Evolutionary conservation across 2,797 vertebrate genomes (phyloP), one percentile per base, ranked within the genome.

Genomic region (Chromis chromis): DNA sequence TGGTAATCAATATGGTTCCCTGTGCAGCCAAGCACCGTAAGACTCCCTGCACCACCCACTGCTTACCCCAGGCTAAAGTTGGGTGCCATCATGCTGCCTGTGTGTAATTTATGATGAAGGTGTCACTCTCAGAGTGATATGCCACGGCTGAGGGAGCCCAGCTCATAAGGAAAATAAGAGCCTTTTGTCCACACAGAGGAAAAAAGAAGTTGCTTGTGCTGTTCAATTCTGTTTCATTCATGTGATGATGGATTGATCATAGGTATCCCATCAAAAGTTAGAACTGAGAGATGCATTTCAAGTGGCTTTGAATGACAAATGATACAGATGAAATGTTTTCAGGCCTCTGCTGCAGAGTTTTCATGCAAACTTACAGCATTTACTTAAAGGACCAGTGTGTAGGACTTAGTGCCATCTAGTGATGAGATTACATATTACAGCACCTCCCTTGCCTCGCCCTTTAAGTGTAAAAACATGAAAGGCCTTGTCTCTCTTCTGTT

Each of bases 1-100:
- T 75, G 79, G 75, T 93, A 85, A 95, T 94, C 92, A 88, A 93
- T 94, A 92, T 68, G 78, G 86, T 82, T 79, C 71, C 74, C 79
- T 81, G 85, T 84, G 88, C 84, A 83, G 75, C 77, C 78, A 70
- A 81, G 87, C 74, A 74, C 52, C 54, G 55, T 64, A 55, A 81
- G 74, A 75, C 82, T 86, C 83, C 68, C 78, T 10, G 8, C 57
- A 57, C 70, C 85, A 82, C 81, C 88, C 72, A 31, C 81, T 74
- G 64, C 66, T 86, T 70, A 84, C 87, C 73, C 36, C 68, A 42
- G 78, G 88, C 86, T 73, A 57, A 80, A 74, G 74, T 66, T 85
- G 58, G 81, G 76, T 65, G 72, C 78, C 75, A 80, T 83, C 81
- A 60, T 57, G 76, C 67, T 57, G 74, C 57, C 76, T 65, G 59